A percentile compares a stretch with the other conserved stretches of the same genome.
phyloP scores from a whole-genome alignment of 2,888 invertebrate genomes.

The Drosophila mimica region DNA sequence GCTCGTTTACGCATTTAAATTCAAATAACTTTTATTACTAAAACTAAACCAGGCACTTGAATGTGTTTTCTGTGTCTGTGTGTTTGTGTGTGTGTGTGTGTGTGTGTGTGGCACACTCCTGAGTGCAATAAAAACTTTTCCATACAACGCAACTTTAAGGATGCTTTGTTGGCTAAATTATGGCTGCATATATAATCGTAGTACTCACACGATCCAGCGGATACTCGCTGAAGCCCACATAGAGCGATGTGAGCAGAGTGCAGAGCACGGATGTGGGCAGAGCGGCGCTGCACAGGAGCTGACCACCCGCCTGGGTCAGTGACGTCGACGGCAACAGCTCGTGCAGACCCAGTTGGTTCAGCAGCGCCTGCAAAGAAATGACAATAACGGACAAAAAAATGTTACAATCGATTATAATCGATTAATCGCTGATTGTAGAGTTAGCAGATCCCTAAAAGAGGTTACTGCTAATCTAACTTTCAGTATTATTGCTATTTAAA shows the following conservation, averaged over 20 bases:
- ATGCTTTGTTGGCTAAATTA: slow-evolving; percentile 77
- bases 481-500: not conserved
- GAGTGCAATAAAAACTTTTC: slow-evolving; percentile 80
- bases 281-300: slow-evolving; percentile 77
- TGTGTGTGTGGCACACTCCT: slow-evolving; percentile 53
- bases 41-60: slow-evolving; percentile 61
- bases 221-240: slow-evolving; percentile 83
- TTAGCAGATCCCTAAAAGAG: not conserved
- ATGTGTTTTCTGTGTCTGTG: slow-evolving; percentile 14
- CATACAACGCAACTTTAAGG: slow-evolving; percentile 65
- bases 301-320: slow-evolving; percentile 83
- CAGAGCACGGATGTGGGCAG: slow-evolving; percentile 81
- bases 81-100: slow-evolving; percentile 14
- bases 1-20: slow-evolving; percentile 81
- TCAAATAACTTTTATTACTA: slow-evolving; percentile 81
- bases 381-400: not conserved
- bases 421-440: not conserved
- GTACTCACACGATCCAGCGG: slow-evolving; percentile 84
- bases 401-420: not conserved
- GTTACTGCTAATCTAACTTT: not conserved
- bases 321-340: slow-evolving; percentile 80
- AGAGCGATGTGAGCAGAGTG: slow-evolving; percentile 79
- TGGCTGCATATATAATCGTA: slow-evolving; percentile 72
- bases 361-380: slow-evolving; percentile 68
- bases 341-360: slow-evolving; percentile 83